A percentile compares a stretch with the other conserved stretches of the same genome.
Evolutionary conservation across 2,797 vertebrate genomes (phyloP).

Genomic region (Tokudaia tokunoshimensis): DNA sequence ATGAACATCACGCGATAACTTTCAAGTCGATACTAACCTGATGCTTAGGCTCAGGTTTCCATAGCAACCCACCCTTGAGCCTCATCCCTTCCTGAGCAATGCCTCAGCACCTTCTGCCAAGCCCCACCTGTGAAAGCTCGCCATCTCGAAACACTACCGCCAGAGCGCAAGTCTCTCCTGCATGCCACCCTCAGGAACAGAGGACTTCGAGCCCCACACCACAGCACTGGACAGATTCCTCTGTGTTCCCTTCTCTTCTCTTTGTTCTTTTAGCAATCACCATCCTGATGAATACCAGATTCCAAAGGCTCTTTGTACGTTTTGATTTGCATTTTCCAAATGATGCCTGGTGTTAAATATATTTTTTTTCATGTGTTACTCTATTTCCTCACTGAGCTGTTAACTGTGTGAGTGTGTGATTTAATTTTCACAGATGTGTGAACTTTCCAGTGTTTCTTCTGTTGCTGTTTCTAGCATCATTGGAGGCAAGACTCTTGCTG

Average conservation of each 20-base stretch:
- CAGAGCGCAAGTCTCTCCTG: background rate
- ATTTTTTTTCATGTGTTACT: background rate
- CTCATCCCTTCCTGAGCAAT: background rate
- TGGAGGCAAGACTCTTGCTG: background rate
- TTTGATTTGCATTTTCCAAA: background rate
- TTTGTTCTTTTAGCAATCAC: background rate
- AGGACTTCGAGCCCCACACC: background rate
- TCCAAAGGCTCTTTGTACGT: background rate
- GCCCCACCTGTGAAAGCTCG: background rate
- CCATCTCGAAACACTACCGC: background rate
- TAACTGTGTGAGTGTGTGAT: background rate
- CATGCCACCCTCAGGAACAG: background rate
- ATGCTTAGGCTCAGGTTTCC: background rate
- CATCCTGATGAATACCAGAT: background rate
- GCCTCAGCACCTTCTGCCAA: background rate
- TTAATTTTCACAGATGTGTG: conserved; percentile 5
- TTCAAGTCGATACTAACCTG: background rate
- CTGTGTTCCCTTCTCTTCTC: background rate
- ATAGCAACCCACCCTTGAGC: background rate
- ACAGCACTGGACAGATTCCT: background rate
- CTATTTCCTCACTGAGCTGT: background rate
- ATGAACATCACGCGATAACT: background rate
- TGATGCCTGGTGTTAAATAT: background rate
- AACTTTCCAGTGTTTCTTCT: conserved; percentile 2
- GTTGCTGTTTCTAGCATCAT: background rate